Evolutionary conservation across 64 coral and sea anemone species (phyloP).

Genomic region (Actinia equina): DNA sequence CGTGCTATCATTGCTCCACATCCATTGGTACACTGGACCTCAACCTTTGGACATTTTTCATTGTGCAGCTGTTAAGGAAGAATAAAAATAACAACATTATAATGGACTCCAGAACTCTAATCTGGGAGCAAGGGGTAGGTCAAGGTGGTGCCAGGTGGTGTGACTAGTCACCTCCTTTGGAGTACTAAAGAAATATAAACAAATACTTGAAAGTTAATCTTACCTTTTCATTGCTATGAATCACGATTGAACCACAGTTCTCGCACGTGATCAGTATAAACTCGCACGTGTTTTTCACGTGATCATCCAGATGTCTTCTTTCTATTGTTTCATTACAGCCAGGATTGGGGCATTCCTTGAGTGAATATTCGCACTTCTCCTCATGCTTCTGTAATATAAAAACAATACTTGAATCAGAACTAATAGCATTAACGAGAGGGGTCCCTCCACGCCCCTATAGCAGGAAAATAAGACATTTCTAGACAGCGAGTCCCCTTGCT

Average conservation of each 20-base stretch:
- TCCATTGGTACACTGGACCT: not conserved
- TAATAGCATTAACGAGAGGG: not conserved
- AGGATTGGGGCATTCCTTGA: not conserved
- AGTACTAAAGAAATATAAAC: no score
- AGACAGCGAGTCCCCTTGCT: no score
- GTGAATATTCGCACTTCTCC: not conserved
- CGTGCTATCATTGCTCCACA: not conserved
- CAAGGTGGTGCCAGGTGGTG: no score
- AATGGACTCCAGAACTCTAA: no score
- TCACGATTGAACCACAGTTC: not conserved
- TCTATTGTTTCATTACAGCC: not conserved
- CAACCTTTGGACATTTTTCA: no score
- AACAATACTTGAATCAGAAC: not conserved
- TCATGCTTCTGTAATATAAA: not conserved
- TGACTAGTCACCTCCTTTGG: no score
- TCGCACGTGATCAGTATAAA: conserved; percentile 5
- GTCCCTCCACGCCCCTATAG: no score
- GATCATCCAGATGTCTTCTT: not conserved
- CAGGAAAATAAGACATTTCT: no score
- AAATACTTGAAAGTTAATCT: not conserved
- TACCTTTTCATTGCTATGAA: not conserved
- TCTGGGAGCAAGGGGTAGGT: no score
- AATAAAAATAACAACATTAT: not conserved
- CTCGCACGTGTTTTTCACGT: not conserved
- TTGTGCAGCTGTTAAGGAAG: not conserved